A percentile compares a stretch with the other conserved stretches of the same genome.
Conservation (phyloP, 2,797 vertebrate species). For the Lemur catta region DNA sequence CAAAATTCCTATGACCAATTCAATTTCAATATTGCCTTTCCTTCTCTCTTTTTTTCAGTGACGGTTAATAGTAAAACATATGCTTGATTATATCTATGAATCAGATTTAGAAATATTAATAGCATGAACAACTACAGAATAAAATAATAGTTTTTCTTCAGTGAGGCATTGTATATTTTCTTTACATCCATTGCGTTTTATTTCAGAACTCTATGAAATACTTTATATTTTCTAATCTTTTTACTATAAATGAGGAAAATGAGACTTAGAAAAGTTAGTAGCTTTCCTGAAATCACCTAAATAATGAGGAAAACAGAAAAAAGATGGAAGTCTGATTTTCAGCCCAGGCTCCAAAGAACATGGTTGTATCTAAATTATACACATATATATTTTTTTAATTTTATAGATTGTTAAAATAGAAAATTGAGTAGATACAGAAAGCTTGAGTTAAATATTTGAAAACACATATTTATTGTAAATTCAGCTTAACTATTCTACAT, state of each 20-base stretch:
- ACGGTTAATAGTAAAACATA: neutral
- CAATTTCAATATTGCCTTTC: neutral
- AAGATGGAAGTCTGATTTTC: neutral
- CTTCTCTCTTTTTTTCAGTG: neutral
- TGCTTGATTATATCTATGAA: neutral
- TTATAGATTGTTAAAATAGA: neutral
- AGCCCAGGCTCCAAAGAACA: neutral
- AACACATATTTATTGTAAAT: neutral
- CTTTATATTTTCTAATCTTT: neutral
- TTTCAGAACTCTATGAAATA: neutral
- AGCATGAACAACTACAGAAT: neutral
- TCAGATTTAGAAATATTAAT: neutral
- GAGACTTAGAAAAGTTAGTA: neutral
- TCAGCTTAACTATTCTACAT: neutral
- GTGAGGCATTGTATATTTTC: neutral
- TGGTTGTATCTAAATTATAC: neutral
- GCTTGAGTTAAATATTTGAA: neutral
- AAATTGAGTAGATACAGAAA: neutral
- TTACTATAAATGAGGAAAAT: neutral
- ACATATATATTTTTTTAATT: neutral
- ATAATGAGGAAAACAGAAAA: neutral
- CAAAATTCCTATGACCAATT: neutral
- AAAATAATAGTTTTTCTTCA: too few relatives aligned
- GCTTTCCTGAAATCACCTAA: neutral
- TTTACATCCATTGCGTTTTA: neutral